phyloP scores from a whole-genome alignment of 2,113 vertebrate species.

The Dolichotis patagonum region DNA sequence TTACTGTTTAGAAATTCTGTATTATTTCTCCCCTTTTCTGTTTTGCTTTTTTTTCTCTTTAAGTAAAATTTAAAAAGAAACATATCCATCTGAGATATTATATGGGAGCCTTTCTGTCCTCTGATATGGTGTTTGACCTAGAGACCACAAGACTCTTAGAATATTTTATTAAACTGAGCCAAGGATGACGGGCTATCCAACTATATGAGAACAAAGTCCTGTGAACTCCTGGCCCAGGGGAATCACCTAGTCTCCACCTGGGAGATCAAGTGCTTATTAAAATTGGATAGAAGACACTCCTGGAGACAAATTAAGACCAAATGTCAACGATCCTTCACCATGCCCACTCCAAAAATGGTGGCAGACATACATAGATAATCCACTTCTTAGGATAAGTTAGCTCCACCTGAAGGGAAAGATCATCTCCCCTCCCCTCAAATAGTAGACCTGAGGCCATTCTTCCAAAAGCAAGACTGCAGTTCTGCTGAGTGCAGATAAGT shows the following conservation, averaged over 20 bases:
- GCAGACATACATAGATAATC: background rate
- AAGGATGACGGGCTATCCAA: background rate
- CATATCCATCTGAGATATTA: too few species aligned
- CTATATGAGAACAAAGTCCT: background rate
- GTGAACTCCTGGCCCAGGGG: background rate
- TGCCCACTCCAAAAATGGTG: background rate
- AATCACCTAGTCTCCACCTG: background rate
- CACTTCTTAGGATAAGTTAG: background rate
- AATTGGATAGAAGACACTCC: background rate
- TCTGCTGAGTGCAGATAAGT: background rate
- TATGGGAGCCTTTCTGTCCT: too few species aligned
- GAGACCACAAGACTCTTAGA: background rate
- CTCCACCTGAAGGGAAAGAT: background rate
- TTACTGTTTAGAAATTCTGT: too few species aligned
- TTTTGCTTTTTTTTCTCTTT: too few species aligned
- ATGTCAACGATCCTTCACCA: background rate
- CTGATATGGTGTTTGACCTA: background rate
- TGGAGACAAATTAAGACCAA: background rate
- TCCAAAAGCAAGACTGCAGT: background rate
- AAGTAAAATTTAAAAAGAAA: too few species aligned
- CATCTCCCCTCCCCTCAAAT: background rate
- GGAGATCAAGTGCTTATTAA: background rate
- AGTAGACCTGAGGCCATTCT: background rate
- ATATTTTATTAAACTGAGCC: background rate
- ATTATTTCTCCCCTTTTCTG: too few species aligned